phyloP scores from a whole-genome alignment of 37 sponge, comb jelly and placozoan genomes.

The Dysidea cf. avara region DNA sequence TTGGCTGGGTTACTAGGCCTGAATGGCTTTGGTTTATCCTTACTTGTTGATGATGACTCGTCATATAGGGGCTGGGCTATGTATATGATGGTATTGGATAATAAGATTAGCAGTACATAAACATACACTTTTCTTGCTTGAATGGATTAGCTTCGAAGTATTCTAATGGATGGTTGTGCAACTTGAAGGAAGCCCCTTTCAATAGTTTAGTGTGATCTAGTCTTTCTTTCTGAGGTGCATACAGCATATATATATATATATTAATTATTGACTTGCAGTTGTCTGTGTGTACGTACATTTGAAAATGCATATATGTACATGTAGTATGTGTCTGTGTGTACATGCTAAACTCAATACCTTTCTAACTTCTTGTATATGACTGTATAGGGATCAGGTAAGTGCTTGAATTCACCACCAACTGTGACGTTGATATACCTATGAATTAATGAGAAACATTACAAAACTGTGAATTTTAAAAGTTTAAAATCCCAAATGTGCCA shows the following conservation, averaged over 20 bases:
- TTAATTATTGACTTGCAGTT: not conserved
- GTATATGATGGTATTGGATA: no score
- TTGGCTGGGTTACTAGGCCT: constrained; percentile 89
- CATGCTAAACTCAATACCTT: constrained; percentile 19
- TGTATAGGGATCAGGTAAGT: constrained; percentile 67
- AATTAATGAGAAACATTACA: no score
- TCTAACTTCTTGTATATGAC: constrained; percentile 54
- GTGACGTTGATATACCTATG: constrained; percentile 80
- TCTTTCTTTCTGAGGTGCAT: constrained; percentile 23
- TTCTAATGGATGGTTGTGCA: constrained; percentile 68
- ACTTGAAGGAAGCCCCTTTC: constrained; percentile 83
- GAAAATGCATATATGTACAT: not conserved
- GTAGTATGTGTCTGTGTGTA: not conserved
- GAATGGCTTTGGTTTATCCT: constrained; percentile 85
- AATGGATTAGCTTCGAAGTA: constrained; percentile 85
- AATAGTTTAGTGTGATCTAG: constrained; percentile 59
- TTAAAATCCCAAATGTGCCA: no score
- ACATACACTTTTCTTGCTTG: constrained; percentile 29
- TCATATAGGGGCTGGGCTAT: constrained; percentile 41
- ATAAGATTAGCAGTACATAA: not conserved
- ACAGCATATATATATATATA: not conserved
- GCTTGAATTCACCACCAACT: constrained; percentile 55
- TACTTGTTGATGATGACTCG: constrained; percentile 4
- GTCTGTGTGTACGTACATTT: constrained; percentile 7
- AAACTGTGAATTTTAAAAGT: no score